Conservation (phyloP, 1,140 invertebrate genomes). For the Zaprionus ornatus region DNA sequence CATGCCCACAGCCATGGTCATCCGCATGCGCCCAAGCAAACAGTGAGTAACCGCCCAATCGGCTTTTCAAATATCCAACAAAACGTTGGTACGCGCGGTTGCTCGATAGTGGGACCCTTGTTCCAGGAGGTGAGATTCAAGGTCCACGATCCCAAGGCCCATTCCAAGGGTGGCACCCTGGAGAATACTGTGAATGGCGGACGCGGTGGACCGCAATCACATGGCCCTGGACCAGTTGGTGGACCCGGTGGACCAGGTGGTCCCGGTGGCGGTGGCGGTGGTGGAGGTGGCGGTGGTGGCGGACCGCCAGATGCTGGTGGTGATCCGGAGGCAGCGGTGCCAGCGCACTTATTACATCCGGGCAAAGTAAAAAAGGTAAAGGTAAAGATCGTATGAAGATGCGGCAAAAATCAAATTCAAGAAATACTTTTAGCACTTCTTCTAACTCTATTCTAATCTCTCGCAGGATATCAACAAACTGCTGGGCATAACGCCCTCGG, state of each 20-base stretch:
- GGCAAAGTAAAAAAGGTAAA: slow-evolving; percentile 87
- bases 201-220: slow-evolving; percentile 86
- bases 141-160: slow-evolving; percentile 95
- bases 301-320: slow-evolving; percentile 83
- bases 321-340: slow-evolving; percentile 88
- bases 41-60: slow-evolving; percentile 84
- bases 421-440: not conserved
- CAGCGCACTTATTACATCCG: slow-evolving; percentile 90
- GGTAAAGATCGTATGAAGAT: slow-evolving; percentile 61
- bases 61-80: slow-evolving; percentile 84
- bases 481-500: slow-evolving; percentile 95
- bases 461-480: slow-evolving; percentile 92
- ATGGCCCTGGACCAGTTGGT: slow-evolving; percentile 64
- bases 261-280: slow-evolving; percentile 85
- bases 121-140: slow-evolving; percentile 97
- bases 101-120: slow-evolving; percentile 90
- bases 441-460: not conserved
- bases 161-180: slow-evolving; percentile 94
- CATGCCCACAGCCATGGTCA: slow-evolving; percentile 84
- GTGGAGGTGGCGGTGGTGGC: slow-evolving; percentile 81
- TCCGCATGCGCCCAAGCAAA: slow-evolving; percentile 84
- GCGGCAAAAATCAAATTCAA: slow-evolving; percentile 15
- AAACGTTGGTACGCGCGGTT: slow-evolving; percentile 84
- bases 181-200: slow-evolving; percentile 95
- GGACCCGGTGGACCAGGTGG: slow-evolving; percentile 74